phyloP scores from a whole-genome alignment of 1,140 invertebrate species.

The Drosophila grimshawi region DNA sequence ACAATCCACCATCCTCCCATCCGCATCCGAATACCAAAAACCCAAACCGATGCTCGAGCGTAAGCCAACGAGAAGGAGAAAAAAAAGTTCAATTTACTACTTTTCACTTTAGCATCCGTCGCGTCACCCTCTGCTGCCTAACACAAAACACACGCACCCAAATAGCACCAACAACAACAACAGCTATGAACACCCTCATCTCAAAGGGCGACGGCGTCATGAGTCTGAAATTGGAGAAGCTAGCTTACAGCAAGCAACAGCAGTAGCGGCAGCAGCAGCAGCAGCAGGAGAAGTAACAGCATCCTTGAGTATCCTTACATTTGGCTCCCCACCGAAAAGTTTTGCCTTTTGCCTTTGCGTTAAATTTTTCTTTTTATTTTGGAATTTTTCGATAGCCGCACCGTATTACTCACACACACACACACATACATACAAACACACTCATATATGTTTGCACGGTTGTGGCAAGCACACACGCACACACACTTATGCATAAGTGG shows the following conservation, averaged over 20 bases:
- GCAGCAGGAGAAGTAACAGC: slow-evolving; percentile 26
- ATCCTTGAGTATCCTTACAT: slow-evolving; percentile 26
- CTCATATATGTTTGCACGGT: slow-evolving; percentile 14
- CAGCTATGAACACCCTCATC: slow-evolving; percentile 50
- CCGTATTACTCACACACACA: slow-evolving; percentile 54
- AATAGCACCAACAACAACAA: slow-evolving; percentile 26
- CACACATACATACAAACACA: slow-evolving; percentile 28
- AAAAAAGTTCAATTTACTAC: slow-evolving; percentile 82
- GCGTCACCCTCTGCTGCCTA: slow-evolving; percentile 47
- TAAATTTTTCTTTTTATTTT: slow-evolving; percentile 83
- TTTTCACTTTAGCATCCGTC: slow-evolving; percentile 81
- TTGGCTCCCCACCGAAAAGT: slow-evolving; percentile 48
- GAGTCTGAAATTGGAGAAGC: slow-evolving; percentile 73
- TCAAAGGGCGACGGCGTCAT: slow-evolving; percentile 53
- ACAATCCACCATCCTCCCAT: neutral
- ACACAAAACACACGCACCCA: slow-evolving; percentile 53
- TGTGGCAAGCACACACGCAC: slow-evolving; percentile 26
- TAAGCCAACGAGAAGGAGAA: slow-evolving; percentile 43
- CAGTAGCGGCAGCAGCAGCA: slow-evolving; percentile 10
- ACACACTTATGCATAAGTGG: slow-evolving; percentile 41
- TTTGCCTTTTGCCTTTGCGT: slow-evolving; percentile 76
- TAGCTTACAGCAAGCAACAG: slow-evolving; percentile 11
- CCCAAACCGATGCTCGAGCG: slow-evolving; percentile 19
- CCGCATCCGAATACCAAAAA: slow-evolving; percentile 40
- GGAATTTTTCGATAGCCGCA: slow-evolving; percentile 76